These are phyloP conservation scores for Yoshiicerus persimilis DNA, from an alignment of 1,140 invertebrate genomes.

Conservation along the genomic window DNA sequence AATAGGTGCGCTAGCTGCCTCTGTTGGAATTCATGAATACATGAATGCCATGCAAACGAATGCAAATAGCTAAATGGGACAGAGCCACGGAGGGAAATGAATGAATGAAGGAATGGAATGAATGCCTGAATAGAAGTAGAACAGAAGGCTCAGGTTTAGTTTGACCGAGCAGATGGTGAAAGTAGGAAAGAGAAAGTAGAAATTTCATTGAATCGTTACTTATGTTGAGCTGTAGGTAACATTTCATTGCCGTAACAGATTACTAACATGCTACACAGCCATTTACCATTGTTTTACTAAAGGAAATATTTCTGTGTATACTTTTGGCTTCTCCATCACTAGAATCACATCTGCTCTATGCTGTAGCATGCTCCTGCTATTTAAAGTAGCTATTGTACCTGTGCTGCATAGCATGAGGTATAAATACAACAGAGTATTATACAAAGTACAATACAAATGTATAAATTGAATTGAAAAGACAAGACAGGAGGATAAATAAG, in stretches of 20 bases:
- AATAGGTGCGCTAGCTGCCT: not conserved
- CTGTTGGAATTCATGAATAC: constrained; percentile 5
- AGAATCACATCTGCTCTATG: not conserved
- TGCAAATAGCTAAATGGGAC: constrained; percentile 24
- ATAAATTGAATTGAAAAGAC: constrained; percentile 18
- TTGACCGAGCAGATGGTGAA: not conserved
- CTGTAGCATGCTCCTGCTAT: not conserved
- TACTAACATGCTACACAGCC: not conserved
- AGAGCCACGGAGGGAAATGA: not conserved
- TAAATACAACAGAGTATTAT: not conserved
- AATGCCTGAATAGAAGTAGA: not conserved
- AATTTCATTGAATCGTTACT: not conserved
- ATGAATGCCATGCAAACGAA: constrained; percentile 26
- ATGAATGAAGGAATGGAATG: constrained; percentile 4
- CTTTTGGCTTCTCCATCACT: not conserved
- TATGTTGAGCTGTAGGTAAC: not conserved
- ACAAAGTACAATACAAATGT: not conserved
- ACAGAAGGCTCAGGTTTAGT: not conserved
- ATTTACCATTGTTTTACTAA: not conserved
- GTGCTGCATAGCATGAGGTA: not conserved
- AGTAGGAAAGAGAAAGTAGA: not conserved
- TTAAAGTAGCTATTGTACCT: not conserved
- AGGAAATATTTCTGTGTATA: not conserved
- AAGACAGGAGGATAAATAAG: constrained; percentile 6
- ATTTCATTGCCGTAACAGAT: not conserved